These are phyloP conservation scores for Bergia puertoricense DNA, from an alignment of 92 coral and sea anemone species.

Conservation along the genomic window DNA sequence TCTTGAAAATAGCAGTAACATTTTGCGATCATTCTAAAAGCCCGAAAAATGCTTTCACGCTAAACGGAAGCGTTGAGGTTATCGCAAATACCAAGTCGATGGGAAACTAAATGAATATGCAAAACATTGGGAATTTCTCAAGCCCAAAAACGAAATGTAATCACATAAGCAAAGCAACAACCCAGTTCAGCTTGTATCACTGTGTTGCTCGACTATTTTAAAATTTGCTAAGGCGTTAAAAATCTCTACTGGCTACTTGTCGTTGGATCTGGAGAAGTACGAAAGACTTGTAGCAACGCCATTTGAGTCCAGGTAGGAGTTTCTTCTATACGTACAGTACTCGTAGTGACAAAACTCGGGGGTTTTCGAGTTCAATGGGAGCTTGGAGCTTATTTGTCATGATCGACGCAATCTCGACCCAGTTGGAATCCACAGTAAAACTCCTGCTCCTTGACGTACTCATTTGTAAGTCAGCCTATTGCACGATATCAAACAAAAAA, in stretches of 20 bases:
- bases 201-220: background rate
- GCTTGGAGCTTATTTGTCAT: too few species aligned
- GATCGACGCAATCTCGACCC: too few species aligned
- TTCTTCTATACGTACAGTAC: too few species aligned
- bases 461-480: too few species aligned
- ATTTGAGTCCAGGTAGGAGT: background rate
- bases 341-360: background rate
- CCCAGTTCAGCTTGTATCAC: background rate
- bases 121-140: background rate
- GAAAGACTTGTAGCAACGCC: background rate
- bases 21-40: background rate
- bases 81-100: conserved; percentile 9
- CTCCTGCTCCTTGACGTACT: too few species aligned
- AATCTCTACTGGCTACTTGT: background rate
- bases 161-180: background rate
- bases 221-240: background rate
- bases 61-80: conserved; percentile 1
- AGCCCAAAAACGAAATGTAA: background rate
- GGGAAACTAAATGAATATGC: background rate
- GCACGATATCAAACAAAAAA: too few species aligned
- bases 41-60: background rate
- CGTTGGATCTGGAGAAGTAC: background rate
- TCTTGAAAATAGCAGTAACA: conserved; percentile 3
- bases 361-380: too few species aligned
- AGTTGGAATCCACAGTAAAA: too few species aligned